Base-by-base conservation (phyloP, 2,797 vertebrate species). In the Mus spretus region DNA sequence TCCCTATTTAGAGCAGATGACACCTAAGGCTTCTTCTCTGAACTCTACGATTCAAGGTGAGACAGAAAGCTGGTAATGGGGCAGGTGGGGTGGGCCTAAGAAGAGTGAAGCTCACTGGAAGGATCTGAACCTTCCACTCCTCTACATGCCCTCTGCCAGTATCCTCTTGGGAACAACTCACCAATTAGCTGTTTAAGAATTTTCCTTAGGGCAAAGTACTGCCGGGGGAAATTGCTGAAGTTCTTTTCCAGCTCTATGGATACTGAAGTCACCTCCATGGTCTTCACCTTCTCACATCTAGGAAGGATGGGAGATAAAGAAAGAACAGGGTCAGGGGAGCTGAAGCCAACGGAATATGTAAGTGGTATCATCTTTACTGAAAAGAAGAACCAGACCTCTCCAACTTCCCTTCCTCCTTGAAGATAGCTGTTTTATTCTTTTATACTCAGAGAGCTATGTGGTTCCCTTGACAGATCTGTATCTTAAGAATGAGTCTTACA, bases 141-240 rank as follows among this genome's bases (percentile, higher is more conserved):
- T 89, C 63, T 85, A 61, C n/a, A 6, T 13, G 61, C 44, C 40
- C 53, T 94, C 31, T 87, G 63, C 65, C 92, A 70, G 65, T 89
- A 90, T 94, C 89, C 90, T 97, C 97, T 92, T 81, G 26, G 57
- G 94, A 93, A 93, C 83, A 90, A 97, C 98, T 98, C 94, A 98
- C 98, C 98, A 53, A 98, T 97, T 91, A 98, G 96, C 75, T 97
- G 97, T 88, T 98, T 98, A 83, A 98, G 97, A 88, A 98, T 97
- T 89, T 98, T 98, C 82, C 98, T 98, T 75, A 98, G 96, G 94
- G 98, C 97, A 85, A 98, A 98, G 75, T 98, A 98, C 80, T 98
- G 98, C 65, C 98, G 96, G 61, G 98, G 98, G 31, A 98, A 98
- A 93, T 81, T 97, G 98, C 97, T 93, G 96, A 98, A 98, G 92